phyloP scores from a whole-genome alignment of 2,888 invertebrate genomes.

The Hypercompe scribonia region DNA sequence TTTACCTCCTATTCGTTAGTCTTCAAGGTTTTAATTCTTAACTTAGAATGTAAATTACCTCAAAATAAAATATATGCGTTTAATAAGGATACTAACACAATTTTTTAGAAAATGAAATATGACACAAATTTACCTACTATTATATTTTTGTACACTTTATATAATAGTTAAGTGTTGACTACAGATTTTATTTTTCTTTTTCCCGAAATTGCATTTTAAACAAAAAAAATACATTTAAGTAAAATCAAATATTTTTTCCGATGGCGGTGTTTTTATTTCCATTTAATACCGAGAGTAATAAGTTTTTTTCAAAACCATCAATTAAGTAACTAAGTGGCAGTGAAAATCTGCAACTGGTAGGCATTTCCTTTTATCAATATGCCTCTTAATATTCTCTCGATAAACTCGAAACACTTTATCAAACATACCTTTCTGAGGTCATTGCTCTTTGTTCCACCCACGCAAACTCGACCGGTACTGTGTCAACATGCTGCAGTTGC shows the following conservation, averaged over 20 bases:
- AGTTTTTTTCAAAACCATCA: background rate
- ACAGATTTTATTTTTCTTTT: background rate
- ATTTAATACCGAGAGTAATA: background rate
- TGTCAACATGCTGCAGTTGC: constrained; percentile 68
- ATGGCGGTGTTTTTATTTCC: background rate
- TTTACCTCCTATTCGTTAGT: background rate
- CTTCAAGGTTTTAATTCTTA: too few relatives aligned
- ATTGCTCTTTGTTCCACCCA: constrained; percentile 70
- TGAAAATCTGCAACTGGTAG: background rate
- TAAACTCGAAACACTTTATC: constrained; percentile 51
- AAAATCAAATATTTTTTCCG: background rate
- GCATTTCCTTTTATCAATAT: background rate
- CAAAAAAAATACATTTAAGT: background rate
- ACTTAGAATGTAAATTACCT: too few relatives aligned
- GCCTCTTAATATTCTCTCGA: constrained; percentile 27
- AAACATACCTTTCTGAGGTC: constrained; percentile 72
- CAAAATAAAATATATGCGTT: too few relatives aligned
- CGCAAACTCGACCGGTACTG: constrained; percentile 61
- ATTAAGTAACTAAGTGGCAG: background rate
- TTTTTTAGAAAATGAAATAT: too few relatives aligned
- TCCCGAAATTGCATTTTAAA: background rate
- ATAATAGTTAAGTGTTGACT: background rate
- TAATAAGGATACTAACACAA: too few relatives aligned
- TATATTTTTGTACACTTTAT: too few relatives aligned
- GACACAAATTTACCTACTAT: too few relatives aligned